Base-by-base conservation (phyloP, 2,797 vertebrate genomes). In the Epinephelus malabaricus region DNA sequence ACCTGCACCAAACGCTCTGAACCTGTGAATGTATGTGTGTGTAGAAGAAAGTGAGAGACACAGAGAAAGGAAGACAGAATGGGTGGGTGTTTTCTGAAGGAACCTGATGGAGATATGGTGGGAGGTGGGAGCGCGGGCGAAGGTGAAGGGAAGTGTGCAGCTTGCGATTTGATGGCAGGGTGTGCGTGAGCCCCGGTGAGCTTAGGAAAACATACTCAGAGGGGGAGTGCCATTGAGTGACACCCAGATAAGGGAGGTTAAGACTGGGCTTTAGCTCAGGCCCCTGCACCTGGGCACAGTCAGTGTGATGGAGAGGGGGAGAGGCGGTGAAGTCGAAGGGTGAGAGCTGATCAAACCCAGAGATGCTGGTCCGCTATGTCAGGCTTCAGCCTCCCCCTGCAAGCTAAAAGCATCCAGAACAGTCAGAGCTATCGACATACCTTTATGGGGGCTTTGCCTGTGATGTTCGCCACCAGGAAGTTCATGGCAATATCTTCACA, bases 401-500 rank as follows among this genome's bases (percentile, higher is more conserved):
- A 47, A 78, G 62, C 45, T 62, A 51, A 51, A 63, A 82, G 74
- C 71, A 81, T 19, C 23, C n/a, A 71, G 45, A 46, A 3, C 21
- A 66, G 59, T 13, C 21, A 47, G 47, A 68, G 46, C 51, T 53
- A 55, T 45, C 34, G 65, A 74, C 30, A 50, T 93, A 99, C 98
- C 98, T 99, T 99, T 93, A 99, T 99, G 71, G 98, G 98, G 0
- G 98, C 98, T 93, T 99, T 99, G 73, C 98, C 98, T 1, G 98
- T 99, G 89, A 99, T 96, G 82, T 99, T 99, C 7, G 98, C 98
- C 79, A 99, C 98, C 25, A 99, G 95, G 90, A 99, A 99, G 90
- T 99, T 99, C 97, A 99, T 99, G 76, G 98, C 98, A 61, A 99
- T 99, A 80, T 99, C 98, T 91, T 99, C 98, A 86, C 98, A 99